phyloP scores from a whole-genome alignment of 2,888 invertebrate species.

The Molanna angustata region DNA sequence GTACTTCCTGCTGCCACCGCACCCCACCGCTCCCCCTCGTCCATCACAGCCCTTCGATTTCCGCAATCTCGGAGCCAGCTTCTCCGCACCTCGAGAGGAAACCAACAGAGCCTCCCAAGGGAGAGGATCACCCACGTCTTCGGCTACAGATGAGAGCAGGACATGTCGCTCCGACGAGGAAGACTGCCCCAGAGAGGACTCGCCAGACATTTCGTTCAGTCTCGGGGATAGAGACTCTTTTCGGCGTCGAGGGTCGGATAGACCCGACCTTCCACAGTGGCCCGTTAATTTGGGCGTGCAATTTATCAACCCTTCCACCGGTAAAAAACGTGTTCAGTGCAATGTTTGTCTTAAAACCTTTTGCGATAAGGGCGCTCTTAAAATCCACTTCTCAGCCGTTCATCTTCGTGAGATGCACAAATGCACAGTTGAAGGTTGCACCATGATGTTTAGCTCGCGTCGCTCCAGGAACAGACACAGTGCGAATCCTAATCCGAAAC shows the following conservation, averaged over 20 bases:
- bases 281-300: slow-evolving; percentile 81
- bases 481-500: slow-evolving; percentile 95
- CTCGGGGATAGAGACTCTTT: slow-evolving; percentile 35
- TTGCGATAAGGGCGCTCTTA: slow-evolving; percentile 98
- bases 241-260: slow-evolving; percentile 46
- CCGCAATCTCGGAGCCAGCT: slow-evolving; percentile 67
- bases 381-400: slow-evolving; percentile 98
- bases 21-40: slow-evolving; percentile 62
- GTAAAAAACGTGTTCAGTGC: slow-evolving; percentile 95
- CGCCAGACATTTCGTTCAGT: slow-evolving; percentile 36
- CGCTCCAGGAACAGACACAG: slow-evolving; percentile 93
- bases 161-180: slow-evolving; percentile 39
- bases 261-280: slow-evolving; percentile 56
- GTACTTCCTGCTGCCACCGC: slow-evolving; percentile 54
- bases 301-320: slow-evolving; percentile 86
- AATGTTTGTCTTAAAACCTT: slow-evolving; percentile 97
- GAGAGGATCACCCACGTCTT: slow-evolving; percentile 31
- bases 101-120: slow-evolving; percentile 17
- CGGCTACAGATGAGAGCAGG: slow-evolving; percentile 28
- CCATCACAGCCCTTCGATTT: slow-evolving; percentile 89
- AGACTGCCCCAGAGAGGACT: slow-evolving; percentile 39
- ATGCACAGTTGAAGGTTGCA: slow-evolving; percentile 96
- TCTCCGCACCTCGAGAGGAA: slow-evolving; percentile 36
- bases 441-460: slow-evolving; percentile 97
- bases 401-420: slow-evolving; percentile 98